Percentiles rank a stretch among this genome's conserved stretches.
Evolutionary conservation across 1,140 invertebrate genomes (phyloP).

Genomic region (Scaptomyza pallida): DNA sequence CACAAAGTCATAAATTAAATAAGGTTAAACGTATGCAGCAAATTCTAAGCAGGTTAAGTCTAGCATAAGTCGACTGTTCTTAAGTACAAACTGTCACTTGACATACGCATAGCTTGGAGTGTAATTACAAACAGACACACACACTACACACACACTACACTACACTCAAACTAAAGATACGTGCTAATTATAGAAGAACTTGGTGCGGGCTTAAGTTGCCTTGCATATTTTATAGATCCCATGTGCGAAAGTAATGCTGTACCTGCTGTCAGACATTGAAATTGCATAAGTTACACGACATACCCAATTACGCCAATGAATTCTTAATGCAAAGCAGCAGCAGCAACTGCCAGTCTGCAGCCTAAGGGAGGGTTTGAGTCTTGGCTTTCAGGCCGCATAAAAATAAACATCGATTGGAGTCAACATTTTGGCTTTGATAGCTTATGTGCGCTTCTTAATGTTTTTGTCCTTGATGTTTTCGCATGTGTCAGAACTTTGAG

Average conservation of each 20-base stretch:
- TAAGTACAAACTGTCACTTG: slow-evolving; percentile 55
- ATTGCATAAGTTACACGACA: slow-evolving; percentile 28
- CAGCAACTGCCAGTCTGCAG: too few relatives aligned
- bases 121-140: slow-evolving; percentile 43
- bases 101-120: slow-evolving; percentile 35
- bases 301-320: slow-evolving; percentile 43
- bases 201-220: slow-evolving; percentile 31
- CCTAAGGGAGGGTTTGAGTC: background rate
- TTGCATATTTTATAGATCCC: slow-evolving; percentile 10
- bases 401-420: slow-evolving; percentile 68
- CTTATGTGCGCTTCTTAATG: slow-evolving; percentile 35
- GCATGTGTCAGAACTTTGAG: slow-evolving; percentile 21
- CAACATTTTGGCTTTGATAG: slow-evolving; percentile 50
- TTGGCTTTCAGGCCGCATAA: slow-evolving; percentile 29
- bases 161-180: slow-evolving; percentile 17
- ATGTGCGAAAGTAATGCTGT: background rate
- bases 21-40: background rate
- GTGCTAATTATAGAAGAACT: slow-evolving; percentile 52
- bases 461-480: slow-evolving; percentile 43
- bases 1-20: slow-evolving; percentile 6
- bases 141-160: background rate
- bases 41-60: slow-evolving; percentile 39
- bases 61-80: slow-evolving; percentile 29
- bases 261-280: slow-evolving; percentile 14
- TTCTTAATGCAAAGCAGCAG: slow-evolving; percentile 24